Evolutionary conservation across 1,140 invertebrate genomes (phyloP).

Genomic region (Heterodera carotae): DNA sequence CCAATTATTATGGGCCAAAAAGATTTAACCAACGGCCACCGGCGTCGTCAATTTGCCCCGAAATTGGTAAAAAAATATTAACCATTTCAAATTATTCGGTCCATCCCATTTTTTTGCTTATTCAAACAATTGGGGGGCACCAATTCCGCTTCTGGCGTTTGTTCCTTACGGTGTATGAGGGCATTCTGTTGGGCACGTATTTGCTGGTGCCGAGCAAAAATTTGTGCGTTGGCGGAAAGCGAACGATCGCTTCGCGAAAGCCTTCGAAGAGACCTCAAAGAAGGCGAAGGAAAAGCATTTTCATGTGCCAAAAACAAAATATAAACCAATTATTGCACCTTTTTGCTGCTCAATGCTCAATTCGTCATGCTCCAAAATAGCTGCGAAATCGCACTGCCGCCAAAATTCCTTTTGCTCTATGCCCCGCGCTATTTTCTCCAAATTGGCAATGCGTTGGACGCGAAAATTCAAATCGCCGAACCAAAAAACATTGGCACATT

Average conservation of each 20-base stretch:
- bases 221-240: conserved; percentile 55
- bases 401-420: conserved; percentile 42
- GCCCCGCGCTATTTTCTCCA: conserved; percentile 23
- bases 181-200: conserved; percentile 46
- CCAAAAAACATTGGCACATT: conserved; percentile 45
- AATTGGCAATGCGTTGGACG: conserved; percentile 5
- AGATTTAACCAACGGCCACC: no score
- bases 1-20: no score
- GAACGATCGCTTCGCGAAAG: conserved; percentile 46
- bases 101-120: not conserved
- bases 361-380: conserved; percentile 44
- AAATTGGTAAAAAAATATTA: no score
- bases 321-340: conserved; percentile 28
- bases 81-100: no score
- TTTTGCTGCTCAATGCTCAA: conserved; percentile 40
- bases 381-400: conserved; percentile 29
- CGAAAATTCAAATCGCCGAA: conserved; percentile 55
- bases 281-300: conserved; percentile 28
- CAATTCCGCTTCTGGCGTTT: no score
- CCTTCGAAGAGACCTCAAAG: conserved; percentile 47
- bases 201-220: conserved; percentile 41
- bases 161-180: conserved; percentile 51
- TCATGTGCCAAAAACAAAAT: conserved; percentile 21
- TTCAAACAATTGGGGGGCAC: no score
- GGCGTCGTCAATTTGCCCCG: no score